Conservation (phyloP, 2,797 vertebrate species). For the Halcyon chelicuti region DNA sequence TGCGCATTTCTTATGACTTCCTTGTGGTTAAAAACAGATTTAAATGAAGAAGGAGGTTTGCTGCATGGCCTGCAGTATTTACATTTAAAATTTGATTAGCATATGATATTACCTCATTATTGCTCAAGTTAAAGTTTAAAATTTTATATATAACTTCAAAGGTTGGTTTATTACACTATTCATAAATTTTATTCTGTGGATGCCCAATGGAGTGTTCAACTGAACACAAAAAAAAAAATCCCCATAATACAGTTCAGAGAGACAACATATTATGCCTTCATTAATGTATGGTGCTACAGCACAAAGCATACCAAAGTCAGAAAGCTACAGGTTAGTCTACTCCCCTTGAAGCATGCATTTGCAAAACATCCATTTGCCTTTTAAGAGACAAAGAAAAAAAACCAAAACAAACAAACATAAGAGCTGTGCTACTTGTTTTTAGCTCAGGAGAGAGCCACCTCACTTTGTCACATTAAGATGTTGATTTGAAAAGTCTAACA, state of each 20-base stretch:
- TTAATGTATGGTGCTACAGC: neutral
- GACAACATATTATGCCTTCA: neutral
- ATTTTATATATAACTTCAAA: neutral
- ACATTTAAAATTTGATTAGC: neutral
- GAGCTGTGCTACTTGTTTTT: conserved; percentile 8
- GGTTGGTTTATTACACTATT: neutral
- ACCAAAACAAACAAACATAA: neutral
- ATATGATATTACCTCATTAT: neutral
- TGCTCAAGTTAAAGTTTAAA: neutral
- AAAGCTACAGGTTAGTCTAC: neutral
- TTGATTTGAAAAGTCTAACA: conserved; percentile 11
- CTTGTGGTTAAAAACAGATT: neutral
- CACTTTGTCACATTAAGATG: neutral
- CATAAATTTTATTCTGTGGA: neutral
- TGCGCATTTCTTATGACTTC: neutral
- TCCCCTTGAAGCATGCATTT: neutral
- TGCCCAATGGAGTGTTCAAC: neutral
- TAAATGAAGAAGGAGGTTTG: neutral
- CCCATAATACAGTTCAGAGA: neutral
- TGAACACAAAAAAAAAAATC: conserved; percentile 19
- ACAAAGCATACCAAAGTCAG: neutral
- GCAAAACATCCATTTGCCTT: conserved; percentile 1
- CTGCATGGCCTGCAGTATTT: neutral
- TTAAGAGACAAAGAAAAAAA: neutral
- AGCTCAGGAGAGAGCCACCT: conserved; percentile 19